phyloP scores from a whole-genome alignment of 2,113 vertebrate genomes.

The Megaptera novaeangliae region DNA sequence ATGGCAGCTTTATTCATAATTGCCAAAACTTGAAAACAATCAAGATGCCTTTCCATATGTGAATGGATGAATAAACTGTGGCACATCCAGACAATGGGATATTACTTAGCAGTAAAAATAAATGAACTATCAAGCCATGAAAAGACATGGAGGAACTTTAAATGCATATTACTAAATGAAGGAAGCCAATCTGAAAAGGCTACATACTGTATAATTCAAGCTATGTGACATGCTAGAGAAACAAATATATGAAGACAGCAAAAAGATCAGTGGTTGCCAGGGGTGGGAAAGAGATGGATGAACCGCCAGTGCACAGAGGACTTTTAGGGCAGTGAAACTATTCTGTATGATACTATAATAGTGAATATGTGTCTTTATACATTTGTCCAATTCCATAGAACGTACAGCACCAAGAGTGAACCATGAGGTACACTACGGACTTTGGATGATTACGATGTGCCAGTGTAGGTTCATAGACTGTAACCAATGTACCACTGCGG shows the following conservation, averaged over 20 bases:
- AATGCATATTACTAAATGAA: background rate
- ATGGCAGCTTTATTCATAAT: background rate
- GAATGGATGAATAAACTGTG: background rate
- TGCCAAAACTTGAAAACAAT: background rate
- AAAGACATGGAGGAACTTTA: background rate
- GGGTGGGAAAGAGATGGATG: no score
- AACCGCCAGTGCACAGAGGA: background rate
- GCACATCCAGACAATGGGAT: background rate
- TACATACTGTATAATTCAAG: background rate
- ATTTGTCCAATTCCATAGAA: background rate
- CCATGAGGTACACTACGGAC: background rate
- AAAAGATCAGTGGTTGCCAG: background rate
- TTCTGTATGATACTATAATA: background rate
- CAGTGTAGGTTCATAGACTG: background rate
- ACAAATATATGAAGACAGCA: background rate
- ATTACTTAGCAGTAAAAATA: background rate
- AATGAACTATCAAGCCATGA: background rate
- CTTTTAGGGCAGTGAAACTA: background rate
- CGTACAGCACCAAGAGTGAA: background rate
- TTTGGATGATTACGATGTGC: background rate
- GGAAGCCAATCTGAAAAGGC: background rate
- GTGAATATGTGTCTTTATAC: background rate
- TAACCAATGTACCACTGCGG: background rate
- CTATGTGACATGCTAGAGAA: background rate
- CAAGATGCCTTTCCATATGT: background rate